These are phyloP conservation scores for Salmo trutta DNA, from an alignment of 2,797 vertebrate genomes.

Conservation along the genomic window DNA sequence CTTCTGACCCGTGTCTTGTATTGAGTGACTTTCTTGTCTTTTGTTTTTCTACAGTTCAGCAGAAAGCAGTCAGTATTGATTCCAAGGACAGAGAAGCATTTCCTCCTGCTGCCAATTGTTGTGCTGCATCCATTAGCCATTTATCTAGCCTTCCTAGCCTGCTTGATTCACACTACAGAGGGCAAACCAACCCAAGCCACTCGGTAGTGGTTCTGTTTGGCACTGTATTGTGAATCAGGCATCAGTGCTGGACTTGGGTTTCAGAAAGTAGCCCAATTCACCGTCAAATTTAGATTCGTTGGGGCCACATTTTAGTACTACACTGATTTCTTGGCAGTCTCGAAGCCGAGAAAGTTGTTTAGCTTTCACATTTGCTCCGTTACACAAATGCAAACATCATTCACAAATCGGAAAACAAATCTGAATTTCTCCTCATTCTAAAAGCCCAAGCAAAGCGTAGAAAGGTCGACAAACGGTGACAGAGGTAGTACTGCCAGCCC, in stretches of 20 bases:
- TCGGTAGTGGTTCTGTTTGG: neutral
- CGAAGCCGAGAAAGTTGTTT: conserved; percentile 56
- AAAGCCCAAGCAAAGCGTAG: neutral
- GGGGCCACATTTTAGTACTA: conserved; percentile 61
- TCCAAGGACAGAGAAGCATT: conserved; percentile 70
- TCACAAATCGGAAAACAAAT: conserved; percentile 35
- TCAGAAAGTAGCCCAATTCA: conserved; percentile 70
- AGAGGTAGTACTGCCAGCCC: neutral
- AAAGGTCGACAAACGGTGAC: neutral
- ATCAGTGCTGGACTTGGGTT: conserved; percentile 58
- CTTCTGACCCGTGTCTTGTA: conserved; percentile 49
- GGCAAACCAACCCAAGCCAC: neutral
- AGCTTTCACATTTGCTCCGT: conserved; percentile 48
- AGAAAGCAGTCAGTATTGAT: conserved; percentile 70
- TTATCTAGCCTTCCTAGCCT: neutral
- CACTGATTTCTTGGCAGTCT: conserved; percentile 53
- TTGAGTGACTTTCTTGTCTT: conserved; percentile 64
- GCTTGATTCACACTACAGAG: neutral
- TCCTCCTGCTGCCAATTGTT: conserved; percentile 66
- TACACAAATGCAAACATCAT: conserved; percentile 34
- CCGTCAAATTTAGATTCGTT: conserved; percentile 67
- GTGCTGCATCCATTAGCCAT: conserved; percentile 64
- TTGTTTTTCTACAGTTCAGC: conserved; percentile 61
- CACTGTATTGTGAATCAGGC: neutral
- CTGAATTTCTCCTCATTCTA: neutral